Conservation (phyloP, 2,888 invertebrate genomes). For the Volucella inflata region DNA sequence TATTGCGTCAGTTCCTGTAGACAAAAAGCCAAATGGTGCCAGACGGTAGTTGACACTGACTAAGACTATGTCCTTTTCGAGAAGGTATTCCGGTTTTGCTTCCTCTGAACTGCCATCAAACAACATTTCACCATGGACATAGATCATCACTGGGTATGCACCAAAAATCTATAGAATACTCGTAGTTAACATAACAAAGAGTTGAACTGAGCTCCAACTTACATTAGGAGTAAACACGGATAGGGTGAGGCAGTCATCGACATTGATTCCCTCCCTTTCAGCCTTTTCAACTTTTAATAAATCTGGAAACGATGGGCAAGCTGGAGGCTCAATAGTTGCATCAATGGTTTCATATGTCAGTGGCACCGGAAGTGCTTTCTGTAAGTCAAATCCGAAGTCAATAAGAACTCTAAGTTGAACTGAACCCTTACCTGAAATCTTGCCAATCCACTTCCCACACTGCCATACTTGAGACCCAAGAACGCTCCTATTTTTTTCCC, state of each 20-base stretch:
- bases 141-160: conserved; percentile 83
- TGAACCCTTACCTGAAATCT: conserved; percentile 79
- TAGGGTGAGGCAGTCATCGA: conserved; percentile 81
- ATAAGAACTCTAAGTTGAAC: not conserved
- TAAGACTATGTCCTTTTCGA: conserved; percentile 84
- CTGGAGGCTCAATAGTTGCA: conserved; percentile 78
- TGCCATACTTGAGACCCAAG: conserved; percentile 80
- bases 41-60: conserved; percentile 85
- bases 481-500: conserved; percentile 79
- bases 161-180: conserved; percentile 69
- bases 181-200: not conserved
- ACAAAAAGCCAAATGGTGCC: conserved; percentile 85
- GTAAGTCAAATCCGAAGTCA: not conserved
- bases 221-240: conserved; percentile 81
- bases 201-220: conserved; percentile 24
- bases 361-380: conserved; percentile 37
- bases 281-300: conserved; percentile 76
- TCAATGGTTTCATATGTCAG: conserved; percentile 74
- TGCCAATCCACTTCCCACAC: conserved; percentile 78
- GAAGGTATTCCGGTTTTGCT: conserved; percentile 83
- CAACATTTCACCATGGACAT: conserved; percentile 84
- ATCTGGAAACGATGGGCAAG: conserved; percentile 82
- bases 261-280: conserved; percentile 78
- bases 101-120: conserved; percentile 82
- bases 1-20: conserved; percentile 84